Evolutionary conservation across 2,888 invertebrate species (phyloP), one percentile per base, ranked within the genome.

Genomic region (Germaria angustata): DNA sequence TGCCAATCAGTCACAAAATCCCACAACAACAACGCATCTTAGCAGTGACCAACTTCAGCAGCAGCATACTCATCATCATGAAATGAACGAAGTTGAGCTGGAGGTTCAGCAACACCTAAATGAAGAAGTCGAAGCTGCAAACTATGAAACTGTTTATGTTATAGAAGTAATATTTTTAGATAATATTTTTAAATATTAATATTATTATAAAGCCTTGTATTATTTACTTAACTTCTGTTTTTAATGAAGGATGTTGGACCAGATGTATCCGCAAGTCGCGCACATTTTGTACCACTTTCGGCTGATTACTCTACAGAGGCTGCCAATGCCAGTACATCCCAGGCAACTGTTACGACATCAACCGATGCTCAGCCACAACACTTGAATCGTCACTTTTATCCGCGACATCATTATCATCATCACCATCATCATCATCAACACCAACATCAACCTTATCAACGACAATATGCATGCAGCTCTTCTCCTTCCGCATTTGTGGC

Each of bases 381-480:
- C 36, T 39, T 80, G 44, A 55, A 61, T 63, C 75, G 80, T 41
- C 84, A 83, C 22, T 84, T 73, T 76, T 80, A 77, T 80, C 76
- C 72, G 9, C 81, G 83, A 22, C 83, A 85, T 41, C 82, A 84
- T 80, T 78, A 75, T 32, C 84, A 81, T 55, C 84, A 80, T 22
- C 80, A 83, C n/a, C 81, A 85, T 55, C 82, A 78, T 39, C 81
- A 76, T 28, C 84, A 82, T 39, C 81, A 78, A 36, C 75, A 81
- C 20, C 66, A 77, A 22, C 84, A 81, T 63, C 81, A 81, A 49
- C 71, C 81, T 22, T 81, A 83, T 63, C 69, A 77, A 41, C 72
- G 72, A 24, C 80, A 78, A 68, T 79, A 66, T 65, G 68, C 65
- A 46, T 79, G 79, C 46, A 71, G 39, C 55, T 53, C 79, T 24